These are phyloP conservation scores for Ancistrus triradiatus DNA, from an alignment of 2,113 vertebrate genomes.

Conservation along the genomic window DNA sequence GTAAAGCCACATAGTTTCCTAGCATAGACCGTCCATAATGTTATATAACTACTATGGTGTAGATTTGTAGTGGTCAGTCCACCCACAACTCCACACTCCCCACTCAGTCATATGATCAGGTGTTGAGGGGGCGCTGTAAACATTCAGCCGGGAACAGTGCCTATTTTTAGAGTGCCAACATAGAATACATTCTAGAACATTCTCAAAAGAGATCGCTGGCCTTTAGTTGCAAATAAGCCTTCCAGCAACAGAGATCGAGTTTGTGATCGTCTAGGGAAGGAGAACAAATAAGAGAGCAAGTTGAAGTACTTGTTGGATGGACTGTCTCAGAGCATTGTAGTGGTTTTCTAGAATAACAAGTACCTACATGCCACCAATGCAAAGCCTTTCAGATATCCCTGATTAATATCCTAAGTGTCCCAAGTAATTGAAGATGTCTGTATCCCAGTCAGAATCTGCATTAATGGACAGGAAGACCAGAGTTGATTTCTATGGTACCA, in stretches of 20 bases:
- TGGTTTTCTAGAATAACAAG: constrained; percentile 1
- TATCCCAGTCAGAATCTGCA: constrained; percentile 3
- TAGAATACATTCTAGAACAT: constrained; percentile 44
- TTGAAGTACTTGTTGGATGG: neutral
- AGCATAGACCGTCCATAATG: too few relatives aligned
- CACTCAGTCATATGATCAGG: constrained; percentile 44
- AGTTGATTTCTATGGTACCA: constrained; percentile 1
- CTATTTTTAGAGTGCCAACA: constrained; percentile 53
- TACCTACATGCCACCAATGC: constrained; percentile 1
- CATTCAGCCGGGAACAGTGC: constrained; percentile 38
- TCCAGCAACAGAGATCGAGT: neutral
- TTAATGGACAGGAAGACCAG: constrained; percentile 4
- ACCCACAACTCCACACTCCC: neutral
- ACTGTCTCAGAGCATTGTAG: neutral
- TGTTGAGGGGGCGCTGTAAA: constrained; percentile 41
- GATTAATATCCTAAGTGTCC: neutral
- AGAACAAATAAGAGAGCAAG: neutral
- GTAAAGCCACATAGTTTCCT: too few relatives aligned
- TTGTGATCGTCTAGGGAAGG: neutral
- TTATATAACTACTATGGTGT: too few relatives aligned
- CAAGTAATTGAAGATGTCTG: neutral
- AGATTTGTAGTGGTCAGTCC: constrained; percentile 13
- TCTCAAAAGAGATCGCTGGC: constrained; percentile 37
- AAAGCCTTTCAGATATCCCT: neutral
- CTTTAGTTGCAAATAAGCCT: constrained; percentile 16